These are phyloP conservation scores for Pedetes capensis DNA, from an alignment of 2,113 vertebrate genomes.

Conservation along the genomic window DNA sequence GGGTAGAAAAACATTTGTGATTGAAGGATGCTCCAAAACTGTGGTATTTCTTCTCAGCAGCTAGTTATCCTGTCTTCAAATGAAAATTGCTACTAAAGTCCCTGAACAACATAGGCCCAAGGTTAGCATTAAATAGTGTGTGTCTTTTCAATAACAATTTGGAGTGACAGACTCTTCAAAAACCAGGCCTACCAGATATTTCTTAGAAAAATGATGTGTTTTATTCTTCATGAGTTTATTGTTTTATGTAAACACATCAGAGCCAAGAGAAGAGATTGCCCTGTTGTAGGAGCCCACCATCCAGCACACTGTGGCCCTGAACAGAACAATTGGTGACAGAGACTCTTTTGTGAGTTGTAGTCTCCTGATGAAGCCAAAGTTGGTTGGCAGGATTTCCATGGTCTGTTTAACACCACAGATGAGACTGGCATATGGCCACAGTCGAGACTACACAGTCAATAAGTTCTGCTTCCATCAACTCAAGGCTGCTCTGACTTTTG, in stretches of 20 bases:
- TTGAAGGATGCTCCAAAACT: neutral
- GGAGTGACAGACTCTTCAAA: neutral
- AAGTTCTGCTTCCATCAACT: neutral
- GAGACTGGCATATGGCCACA: neutral
- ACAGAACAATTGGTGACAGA: neutral
- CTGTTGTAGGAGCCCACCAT: neutral
- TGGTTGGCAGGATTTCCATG: neutral
- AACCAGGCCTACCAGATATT: neutral
- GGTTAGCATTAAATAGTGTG: neutral
- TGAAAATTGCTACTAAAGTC: neutral
- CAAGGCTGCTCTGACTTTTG: slow-evolving; percentile 7
- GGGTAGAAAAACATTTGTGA: neutral
- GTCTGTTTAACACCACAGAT: neutral
- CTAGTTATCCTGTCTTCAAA: neutral
- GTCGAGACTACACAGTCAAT: neutral
- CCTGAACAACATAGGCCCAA: neutral
- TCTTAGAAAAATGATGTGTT: neutral
- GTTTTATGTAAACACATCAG: neutral
- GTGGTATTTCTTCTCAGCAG: neutral
- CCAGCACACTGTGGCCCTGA: neutral
- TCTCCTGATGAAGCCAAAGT: neutral
- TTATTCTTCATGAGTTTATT: neutral
- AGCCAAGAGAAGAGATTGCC: neutral
- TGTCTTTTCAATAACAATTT: neutral
- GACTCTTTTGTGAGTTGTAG: neutral